phyloP scores from a whole-genome alignment of 2,113 vertebrate species.

The Rhabdomys dilectus region DNA sequence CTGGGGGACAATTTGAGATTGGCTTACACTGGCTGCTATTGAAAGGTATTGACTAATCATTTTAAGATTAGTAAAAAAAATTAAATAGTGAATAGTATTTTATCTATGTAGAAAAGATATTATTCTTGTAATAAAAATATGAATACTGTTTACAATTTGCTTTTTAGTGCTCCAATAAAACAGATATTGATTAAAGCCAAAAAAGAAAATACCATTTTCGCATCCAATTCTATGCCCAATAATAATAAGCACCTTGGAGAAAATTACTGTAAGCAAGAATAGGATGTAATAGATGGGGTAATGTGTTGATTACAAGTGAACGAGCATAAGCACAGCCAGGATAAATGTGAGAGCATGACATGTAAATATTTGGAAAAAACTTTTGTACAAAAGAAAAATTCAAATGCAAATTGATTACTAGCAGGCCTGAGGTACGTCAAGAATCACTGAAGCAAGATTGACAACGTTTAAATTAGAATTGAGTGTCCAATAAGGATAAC shows the following conservation, averaged over 20 bases:
- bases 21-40: background rate
- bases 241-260: background rate
- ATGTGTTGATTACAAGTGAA: background rate
- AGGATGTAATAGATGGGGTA: background rate
- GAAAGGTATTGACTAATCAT: background rate
- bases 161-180: background rate
- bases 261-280: background rate
- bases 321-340: background rate
- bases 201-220: background rate
- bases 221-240: background rate
- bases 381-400: background rate
- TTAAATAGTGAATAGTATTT: background rate
- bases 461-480: background rate
- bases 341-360: background rate
- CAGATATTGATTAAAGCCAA: background rate
- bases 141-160: background rate
- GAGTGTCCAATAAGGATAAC: background rate
- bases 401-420: background rate
- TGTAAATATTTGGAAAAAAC: background rate
- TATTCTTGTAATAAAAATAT: background rate
- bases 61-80: background rate
- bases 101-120: background rate
- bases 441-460: fast-evolving
- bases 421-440: background rate
- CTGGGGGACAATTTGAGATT: background rate